Evolutionary conservation across 2,888 invertebrate species (phyloP).

Genomic region (Epirrhoe tristata): DNA sequence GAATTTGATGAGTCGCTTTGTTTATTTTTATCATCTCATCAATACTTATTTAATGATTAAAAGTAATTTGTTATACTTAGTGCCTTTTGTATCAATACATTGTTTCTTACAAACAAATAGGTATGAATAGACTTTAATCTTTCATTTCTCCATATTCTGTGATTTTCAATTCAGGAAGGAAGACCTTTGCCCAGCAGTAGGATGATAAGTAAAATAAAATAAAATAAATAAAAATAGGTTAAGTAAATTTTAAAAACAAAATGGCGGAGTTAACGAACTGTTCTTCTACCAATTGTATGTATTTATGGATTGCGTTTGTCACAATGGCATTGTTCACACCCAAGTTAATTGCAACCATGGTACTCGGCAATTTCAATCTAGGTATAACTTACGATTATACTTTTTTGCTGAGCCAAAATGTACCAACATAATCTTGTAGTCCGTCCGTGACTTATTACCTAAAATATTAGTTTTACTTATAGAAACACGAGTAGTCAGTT

Average conservation of each 20-base stretch:
- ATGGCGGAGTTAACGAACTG: not conserved
- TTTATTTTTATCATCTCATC: constrained; percentile 17
- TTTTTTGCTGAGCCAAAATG: not conserved
- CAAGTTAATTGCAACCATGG: constrained; percentile 8
- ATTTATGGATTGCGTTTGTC: constrained; percentile 12
- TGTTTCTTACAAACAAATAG: too few species aligned
- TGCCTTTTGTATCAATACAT: too few species aligned
- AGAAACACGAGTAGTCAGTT: too few species aligned
- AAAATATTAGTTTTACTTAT: too few species aligned
- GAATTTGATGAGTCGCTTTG: constrained; percentile 17
- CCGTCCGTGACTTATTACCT: too few species aligned
- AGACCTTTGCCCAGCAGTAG: too few species aligned
- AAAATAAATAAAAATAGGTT: too few species aligned
- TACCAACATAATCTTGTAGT: not conserved
- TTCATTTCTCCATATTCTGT: too few species aligned
- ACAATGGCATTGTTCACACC: constrained; percentile 23
- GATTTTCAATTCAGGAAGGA: too few species aligned
- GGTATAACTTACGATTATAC: not conserved
- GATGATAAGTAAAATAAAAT: too few species aligned
- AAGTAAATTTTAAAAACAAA: not conserved
- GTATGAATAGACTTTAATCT: too few species aligned
- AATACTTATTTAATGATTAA: not conserved
- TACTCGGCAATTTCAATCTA: not conserved
- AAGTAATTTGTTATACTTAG: too few species aligned
- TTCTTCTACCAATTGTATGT: not conserved